phyloP scores from a whole-genome alignment of 2,797 vertebrate species.

The Scleropages formosus region DNA sequence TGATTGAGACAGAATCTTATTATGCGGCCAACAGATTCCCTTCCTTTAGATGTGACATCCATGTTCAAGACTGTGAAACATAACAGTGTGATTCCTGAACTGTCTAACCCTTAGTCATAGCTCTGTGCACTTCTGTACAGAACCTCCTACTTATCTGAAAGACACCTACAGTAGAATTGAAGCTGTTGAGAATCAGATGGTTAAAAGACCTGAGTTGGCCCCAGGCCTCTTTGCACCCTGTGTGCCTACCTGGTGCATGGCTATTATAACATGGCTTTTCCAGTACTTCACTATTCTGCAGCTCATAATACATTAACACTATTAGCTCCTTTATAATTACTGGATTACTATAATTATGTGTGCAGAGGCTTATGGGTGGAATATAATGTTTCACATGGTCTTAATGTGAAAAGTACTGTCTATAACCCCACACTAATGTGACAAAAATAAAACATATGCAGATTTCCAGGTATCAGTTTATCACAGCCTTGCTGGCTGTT shows the following conservation, averaged over 20 bases:
- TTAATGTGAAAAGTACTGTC: background rate
- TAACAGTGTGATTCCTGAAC: background rate
- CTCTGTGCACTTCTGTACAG: background rate
- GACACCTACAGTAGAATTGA: background rate
- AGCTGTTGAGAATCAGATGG: background rate
- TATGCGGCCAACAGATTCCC: too few relatives aligned
- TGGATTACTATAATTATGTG: slow-evolving; percentile 15
- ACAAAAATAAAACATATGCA: background rate
- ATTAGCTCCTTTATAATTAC: slow-evolving; percentile 10
- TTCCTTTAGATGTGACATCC: too few relatives aligned
- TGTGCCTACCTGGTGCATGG: background rate
- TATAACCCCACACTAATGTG: background rate
- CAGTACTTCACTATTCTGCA: background rate
- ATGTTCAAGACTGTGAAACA: background rate
- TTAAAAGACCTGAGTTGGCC: background rate
- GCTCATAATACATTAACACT: background rate
- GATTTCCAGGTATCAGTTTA: slow-evolving; percentile 14
- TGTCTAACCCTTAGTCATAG: too few relatives aligned
- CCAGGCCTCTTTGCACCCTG: background rate
- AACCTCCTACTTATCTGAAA: background rate
- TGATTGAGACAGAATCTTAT: too few relatives aligned
- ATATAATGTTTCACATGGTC: background rate
- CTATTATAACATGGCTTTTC: background rate
- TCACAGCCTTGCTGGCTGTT: background rate
- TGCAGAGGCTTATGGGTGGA: background rate